Evolutionary conservation across 2,113 vertebrate species (phyloP).

Genomic region (Ammodytes marinus): DNA sequence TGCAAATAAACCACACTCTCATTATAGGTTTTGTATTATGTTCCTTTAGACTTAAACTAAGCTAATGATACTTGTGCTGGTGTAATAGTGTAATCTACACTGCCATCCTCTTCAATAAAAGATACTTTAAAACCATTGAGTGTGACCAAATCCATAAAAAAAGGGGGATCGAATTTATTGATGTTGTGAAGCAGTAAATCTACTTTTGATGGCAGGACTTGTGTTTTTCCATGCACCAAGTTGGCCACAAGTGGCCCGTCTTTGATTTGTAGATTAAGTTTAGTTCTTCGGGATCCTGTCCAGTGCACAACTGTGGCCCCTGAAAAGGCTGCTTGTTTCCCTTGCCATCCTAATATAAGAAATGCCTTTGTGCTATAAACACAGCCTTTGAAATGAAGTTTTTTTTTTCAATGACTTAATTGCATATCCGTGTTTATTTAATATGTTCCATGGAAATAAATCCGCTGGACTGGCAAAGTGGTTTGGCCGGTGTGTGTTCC

Average conservation of each 20-base stretch:
- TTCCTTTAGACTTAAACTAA: not conserved
- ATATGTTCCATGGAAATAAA: slow-evolving; percentile 67
- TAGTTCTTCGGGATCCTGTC: slow-evolving; percentile 63
- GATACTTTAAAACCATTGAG: slow-evolving; percentile 34
- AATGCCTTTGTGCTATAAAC: slow-evolving; percentile 74
- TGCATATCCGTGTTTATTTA: slow-evolving; percentile 72
- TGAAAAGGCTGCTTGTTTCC: slow-evolving; percentile 76
- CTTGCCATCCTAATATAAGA: slow-evolving; percentile 74
- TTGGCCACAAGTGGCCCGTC: slow-evolving; percentile 63
- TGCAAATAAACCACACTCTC: not conserved
- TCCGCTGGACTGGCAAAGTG: slow-evolving; percentile 29
- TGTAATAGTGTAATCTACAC: slow-evolving; percentile 5
- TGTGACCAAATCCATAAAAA: slow-evolving; percentile 39
- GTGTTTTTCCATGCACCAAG: slow-evolving; percentile 67
- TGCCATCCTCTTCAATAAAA: slow-evolving; percentile 33
- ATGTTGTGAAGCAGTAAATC: slow-evolving; percentile 58
- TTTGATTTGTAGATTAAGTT: slow-evolving; percentile 77
- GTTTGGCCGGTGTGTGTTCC: slow-evolving; percentile 14
- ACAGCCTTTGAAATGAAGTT: slow-evolving; percentile 34
- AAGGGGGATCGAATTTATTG: slow-evolving; percentile 24
- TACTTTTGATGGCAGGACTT: slow-evolving; percentile 58
- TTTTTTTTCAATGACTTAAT: slow-evolving; percentile 59
- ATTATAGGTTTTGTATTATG: not conserved
- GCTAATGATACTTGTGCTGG: slow-evolving; percentile 6
- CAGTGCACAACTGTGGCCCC: slow-evolving; percentile 55